These are phyloP conservation scores for Toxostoma redivivum DNA, from an alignment of 2,113 vertebrate species.

Conservation along the genomic window DNA sequence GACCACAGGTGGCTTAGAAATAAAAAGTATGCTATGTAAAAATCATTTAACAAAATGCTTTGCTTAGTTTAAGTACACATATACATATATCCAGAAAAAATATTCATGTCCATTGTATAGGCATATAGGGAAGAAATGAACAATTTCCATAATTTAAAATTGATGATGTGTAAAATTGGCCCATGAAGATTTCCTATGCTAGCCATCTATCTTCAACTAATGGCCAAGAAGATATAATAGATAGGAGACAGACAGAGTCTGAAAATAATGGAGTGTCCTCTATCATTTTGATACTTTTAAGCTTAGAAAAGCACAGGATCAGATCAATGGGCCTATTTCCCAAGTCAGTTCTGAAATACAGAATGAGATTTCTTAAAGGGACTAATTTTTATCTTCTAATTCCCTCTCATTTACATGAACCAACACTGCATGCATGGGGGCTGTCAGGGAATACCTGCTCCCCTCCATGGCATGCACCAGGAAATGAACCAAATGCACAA, in stretches of 20 bases:
- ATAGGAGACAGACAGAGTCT: not conserved
- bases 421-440: rapidly evolving
- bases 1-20: not conserved
- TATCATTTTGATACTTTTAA: not conserved
- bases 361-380: not conserved
- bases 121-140: not conserved
- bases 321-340: not conserved
- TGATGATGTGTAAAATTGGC: not conserved
- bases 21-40: not conserved
- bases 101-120: not conserved
- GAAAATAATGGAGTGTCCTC: not conserved
- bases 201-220: not conserved
- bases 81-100: not conserved
- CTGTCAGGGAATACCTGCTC: not conserved
- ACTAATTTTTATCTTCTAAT: not conserved
- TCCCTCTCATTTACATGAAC: not conserved
- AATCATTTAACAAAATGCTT: not conserved
- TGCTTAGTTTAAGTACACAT: not conserved
- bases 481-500: not conserved
- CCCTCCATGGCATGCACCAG: not conserved
- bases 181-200: not conserved
- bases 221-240: not conserved
- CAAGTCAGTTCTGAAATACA: not conserved
- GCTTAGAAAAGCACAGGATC: not conserved
- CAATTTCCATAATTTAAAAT: not conserved